Evolutionary conservation across 30 jellyfish, hydroid and myxozoan species (phyloP).

Genomic region (Cassiopea xamachana): DNA sequence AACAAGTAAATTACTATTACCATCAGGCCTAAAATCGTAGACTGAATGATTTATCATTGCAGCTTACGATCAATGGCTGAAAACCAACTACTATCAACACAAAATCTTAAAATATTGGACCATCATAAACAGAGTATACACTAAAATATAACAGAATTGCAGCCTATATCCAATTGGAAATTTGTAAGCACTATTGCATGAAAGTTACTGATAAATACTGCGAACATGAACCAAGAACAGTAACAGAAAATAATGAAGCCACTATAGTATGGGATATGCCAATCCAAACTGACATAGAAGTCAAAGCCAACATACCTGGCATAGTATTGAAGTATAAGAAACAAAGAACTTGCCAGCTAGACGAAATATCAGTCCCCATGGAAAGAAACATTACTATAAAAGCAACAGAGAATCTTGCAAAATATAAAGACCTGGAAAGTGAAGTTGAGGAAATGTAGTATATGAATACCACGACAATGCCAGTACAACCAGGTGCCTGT

Average conservation of each 20-base stretch:
- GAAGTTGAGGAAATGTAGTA: not conserved
- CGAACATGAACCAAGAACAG: conserved; percentile 7
- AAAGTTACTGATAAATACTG: not conserved
- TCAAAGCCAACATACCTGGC: conserved; percentile 35
- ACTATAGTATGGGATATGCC: conserved; percentile 17
- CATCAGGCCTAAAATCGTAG: not conserved
- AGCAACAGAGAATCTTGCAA: conserved; percentile 10
- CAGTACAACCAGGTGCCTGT: not conserved
- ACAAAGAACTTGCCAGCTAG: not conserved
- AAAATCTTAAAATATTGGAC: not conserved
- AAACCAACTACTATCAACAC: not conserved
- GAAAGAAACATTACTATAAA: conserved; percentile 2
- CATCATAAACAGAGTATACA: not conserved
- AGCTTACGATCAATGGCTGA: not conserved
- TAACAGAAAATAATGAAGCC: not conserved
- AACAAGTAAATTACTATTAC: not conserved
- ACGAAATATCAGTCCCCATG: conserved; percentile 2
- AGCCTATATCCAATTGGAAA: not conserved
- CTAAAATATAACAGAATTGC: not conserved
- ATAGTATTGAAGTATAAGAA: conserved; percentile 15
- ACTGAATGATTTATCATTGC: not conserved
- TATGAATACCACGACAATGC: not conserved
- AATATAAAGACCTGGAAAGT: conserved; percentile 33
- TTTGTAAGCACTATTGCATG: not conserved
- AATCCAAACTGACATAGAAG: conserved; percentile 18